A percentile compares a stretch with the other conserved stretches of the same genome.
Evolutionary conservation across 2,888 invertebrate species (phyloP).

Genomic region (Sipha maydis): DNA sequence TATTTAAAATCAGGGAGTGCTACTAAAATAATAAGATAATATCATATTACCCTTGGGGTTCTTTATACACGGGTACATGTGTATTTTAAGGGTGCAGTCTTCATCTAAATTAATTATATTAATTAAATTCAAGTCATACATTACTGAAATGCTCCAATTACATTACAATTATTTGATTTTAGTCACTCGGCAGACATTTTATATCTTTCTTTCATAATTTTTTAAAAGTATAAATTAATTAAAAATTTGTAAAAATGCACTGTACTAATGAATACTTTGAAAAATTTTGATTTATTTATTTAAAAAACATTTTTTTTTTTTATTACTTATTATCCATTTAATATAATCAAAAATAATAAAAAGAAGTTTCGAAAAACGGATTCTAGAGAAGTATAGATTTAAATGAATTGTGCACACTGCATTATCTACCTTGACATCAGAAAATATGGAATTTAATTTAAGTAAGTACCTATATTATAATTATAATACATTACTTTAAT

Average conservation of each 20-base stretch:
- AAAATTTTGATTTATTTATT: background rate
- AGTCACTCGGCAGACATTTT: background rate
- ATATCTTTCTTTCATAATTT: background rate
- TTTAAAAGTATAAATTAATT: background rate
- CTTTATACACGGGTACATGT: background rate
- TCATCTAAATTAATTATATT: constrained; percentile 51
- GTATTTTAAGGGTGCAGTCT: constrained; percentile 20
- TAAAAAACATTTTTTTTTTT: background rate
- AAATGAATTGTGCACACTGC: too few species aligned
- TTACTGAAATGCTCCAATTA: constrained; percentile 37
- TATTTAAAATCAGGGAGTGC: background rate
- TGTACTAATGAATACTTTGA: background rate
- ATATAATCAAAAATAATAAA: background rate
- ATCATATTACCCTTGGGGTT: constrained; percentile 29
- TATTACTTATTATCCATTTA: background rate
- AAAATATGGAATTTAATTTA: too few species aligned
- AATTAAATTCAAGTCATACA: constrained; percentile 28
- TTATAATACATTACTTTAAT: too few species aligned
- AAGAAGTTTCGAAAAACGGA: too few species aligned
- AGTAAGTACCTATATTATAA: too few species aligned
- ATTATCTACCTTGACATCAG: too few species aligned
- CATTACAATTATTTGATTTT: constrained; percentile 45
- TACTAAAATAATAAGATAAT: constrained; percentile 13
- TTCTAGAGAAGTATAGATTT: too few species aligned
- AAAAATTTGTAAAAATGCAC: background rate